Percentiles rank a stretch among this genome's conserved stretches.
Evolutionary conservation across 2,888 invertebrate genomes (phyloP).

Genomic region (Stegophylla sp.): DNA sequence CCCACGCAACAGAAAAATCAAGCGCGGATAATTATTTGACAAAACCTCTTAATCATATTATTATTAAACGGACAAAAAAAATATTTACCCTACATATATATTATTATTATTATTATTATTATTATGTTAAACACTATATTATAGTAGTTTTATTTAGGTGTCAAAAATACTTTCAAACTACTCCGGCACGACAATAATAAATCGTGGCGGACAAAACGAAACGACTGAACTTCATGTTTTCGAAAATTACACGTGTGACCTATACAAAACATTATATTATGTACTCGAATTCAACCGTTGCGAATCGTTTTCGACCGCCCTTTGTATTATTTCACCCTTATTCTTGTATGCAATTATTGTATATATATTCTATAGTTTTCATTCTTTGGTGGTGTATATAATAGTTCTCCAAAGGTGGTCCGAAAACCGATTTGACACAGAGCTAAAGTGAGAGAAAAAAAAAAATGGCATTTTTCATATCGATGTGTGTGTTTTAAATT

Average conservation of each 20-base stretch:
- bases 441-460: background rate
- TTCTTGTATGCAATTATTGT: background rate
- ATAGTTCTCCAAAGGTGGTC: background rate
- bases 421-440: background rate
- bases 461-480: background rate
- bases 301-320: conserved; percentile 12
- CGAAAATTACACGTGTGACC: conserved; percentile 6
- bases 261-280: background rate
- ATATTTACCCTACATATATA: no score
- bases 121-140: no score
- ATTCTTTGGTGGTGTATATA: background rate
- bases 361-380: background rate
- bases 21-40: no score
- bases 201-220: conserved; percentile 2
- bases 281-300: conserved; percentile 5
- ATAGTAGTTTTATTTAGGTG: background rate
- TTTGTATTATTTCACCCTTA: background rate
- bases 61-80: no score
- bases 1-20: no score
- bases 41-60: no score
- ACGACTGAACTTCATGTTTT: conserved; percentile 2
- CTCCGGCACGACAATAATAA: conserved; percentile 7
- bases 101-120: no score
- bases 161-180: background rate
- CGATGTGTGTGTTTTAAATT: no score